Evolutionary conservation across 2,113 vertebrate species (phyloP).

Genomic region (Hemibagrus wyckioides): DNA sequence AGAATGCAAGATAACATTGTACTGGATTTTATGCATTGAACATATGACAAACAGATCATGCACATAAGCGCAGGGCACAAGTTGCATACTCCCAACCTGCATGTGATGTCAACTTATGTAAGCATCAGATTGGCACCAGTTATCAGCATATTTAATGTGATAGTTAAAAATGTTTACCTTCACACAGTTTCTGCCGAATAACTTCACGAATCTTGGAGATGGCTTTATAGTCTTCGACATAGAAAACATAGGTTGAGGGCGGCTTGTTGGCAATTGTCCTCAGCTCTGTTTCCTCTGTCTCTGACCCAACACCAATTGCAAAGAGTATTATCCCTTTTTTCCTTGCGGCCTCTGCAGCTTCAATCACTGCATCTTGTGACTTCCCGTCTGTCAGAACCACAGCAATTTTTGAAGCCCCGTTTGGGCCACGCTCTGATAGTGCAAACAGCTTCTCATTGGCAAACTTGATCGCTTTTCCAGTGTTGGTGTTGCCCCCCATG

Average conservation of each 20-base stretch:
- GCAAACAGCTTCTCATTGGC: slow-evolving; percentile 88
- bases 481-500: slow-evolving; percentile 92
- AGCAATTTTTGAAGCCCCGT: slow-evolving; percentile 86
- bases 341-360: slow-evolving; percentile 86
- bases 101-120: not conserved
- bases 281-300: slow-evolving; percentile 87
- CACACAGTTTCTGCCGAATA: slow-evolving; percentile 96
- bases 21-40: not conserved
- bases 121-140: not conserved
- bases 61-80: not conserved
- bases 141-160: not conserved
- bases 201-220: slow-evolving; percentile 95
- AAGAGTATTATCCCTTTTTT: slow-evolving; percentile 91
- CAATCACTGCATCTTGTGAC: slow-evolving; percentile 92
- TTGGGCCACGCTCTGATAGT: slow-evolving; percentile 83
- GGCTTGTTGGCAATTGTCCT: slow-evolving; percentile 94
- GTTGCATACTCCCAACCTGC: not conserved
- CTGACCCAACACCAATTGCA: slow-evolving; percentile 92
- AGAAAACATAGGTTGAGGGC: slow-evolving; percentile 90
- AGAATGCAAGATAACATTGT: not conserved
- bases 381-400: slow-evolving; percentile 95
- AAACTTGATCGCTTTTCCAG: slow-evolving; percentile 92
- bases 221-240: slow-evolving; percentile 93
- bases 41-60: not conserved
- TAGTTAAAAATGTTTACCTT: slow-evolving; percentile 77